These are phyloP conservation scores for Torymus auratus DNA, from an alignment of 2,888 invertebrate genomes.

Conservation along the genomic window DNA sequence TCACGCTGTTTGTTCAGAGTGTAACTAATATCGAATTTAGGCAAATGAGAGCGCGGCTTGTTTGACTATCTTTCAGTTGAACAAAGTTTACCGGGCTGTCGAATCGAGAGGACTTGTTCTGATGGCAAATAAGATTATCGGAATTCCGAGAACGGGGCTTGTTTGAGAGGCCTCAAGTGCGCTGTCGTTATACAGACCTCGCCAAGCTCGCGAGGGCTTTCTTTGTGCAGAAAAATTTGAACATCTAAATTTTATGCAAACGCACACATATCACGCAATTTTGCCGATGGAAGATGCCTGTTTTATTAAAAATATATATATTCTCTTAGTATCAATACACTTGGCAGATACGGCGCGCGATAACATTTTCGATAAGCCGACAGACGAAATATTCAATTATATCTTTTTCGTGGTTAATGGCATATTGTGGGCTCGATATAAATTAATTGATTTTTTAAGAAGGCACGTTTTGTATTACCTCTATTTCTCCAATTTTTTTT, in stretches of 20 bases:
- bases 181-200: too few relatives aligned
- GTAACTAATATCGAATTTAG: conserved; percentile 56
- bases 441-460: too few relatives aligned
- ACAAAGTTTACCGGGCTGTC: conserved; percentile 35
- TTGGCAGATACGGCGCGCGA: too few relatives aligned
- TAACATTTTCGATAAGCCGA: too few relatives aligned
- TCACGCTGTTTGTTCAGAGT: conserved; percentile 36
- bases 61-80: conserved; percentile 13
- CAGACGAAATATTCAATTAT: too few relatives aligned
- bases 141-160: conserved; percentile 21
- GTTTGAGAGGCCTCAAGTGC: not conserved
- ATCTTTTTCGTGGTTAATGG: too few relatives aligned
- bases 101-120: conserved; percentile 12
- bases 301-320: not conserved
- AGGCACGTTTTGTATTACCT: too few relatives aligned
- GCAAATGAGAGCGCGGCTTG: conserved; percentile 44
- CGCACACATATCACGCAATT: not conserved
- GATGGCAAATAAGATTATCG: conserved; percentile 20
- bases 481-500: not conserved
- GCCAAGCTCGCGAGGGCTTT: not conserved
- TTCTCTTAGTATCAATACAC: not conserved
- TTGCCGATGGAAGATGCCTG: too few relatives aligned
- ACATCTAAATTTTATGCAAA: conserved; percentile 36
- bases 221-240: conserved; percentile 2
- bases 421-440: too few relatives aligned